These are phyloP conservation scores for Peribatodes rhomboidaria DNA, from an alignment of 2,888 invertebrate genomes.

Conservation along the genomic window DNA sequence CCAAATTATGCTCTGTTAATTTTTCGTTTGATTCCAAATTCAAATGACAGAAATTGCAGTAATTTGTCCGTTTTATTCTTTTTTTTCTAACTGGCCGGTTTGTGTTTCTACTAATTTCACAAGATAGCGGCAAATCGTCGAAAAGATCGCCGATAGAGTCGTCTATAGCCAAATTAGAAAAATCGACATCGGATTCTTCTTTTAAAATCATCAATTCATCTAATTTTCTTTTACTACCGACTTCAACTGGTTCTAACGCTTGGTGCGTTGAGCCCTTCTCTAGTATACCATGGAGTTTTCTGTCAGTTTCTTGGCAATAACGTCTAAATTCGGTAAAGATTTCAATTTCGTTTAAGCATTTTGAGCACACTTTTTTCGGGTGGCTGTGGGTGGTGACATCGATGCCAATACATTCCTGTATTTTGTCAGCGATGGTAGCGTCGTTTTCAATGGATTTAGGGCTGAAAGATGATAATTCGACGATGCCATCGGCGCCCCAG, in stretches of 20 bases:
- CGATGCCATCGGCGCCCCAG: conserved; percentile 64
- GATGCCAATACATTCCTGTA: conserved; percentile 68
- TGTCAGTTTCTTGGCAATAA: conserved; percentile 66
- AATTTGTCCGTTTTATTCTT: conserved; percentile 58
- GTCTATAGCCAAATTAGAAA: conserved; percentile 30
- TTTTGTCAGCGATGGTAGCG: conserved; percentile 56
- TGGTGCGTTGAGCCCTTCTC: conserved; percentile 34
- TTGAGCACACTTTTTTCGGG: conserved; percentile 66
- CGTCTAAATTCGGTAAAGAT: conserved; percentile 68
- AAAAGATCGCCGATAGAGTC: conserved; percentile 30
- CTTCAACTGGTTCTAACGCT: background rate
- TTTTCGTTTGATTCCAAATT: conserved; percentile 59
- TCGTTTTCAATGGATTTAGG: conserved; percentile 44
- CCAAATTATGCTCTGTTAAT: conserved; percentile 62
- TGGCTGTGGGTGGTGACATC: conserved; percentile 53
- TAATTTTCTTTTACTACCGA: conserved; percentile 31
- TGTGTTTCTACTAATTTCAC: conserved; percentile 14
- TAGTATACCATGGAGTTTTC: conserved; percentile 60
- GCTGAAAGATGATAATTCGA: conserved; percentile 51
- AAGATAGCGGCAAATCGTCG: conserved; percentile 27
- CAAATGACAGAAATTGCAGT: conserved; percentile 69
- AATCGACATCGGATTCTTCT: conserved; percentile 22
- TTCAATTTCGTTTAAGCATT: conserved; percentile 64
- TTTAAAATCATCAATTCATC: conserved; percentile 9
- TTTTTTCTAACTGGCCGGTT: conserved; percentile 45